Evolutionary conservation across 1,140 invertebrate species (phyloP), one percentile per base, ranked within the genome.

Genomic region (Drosophila miranda): DNA sequence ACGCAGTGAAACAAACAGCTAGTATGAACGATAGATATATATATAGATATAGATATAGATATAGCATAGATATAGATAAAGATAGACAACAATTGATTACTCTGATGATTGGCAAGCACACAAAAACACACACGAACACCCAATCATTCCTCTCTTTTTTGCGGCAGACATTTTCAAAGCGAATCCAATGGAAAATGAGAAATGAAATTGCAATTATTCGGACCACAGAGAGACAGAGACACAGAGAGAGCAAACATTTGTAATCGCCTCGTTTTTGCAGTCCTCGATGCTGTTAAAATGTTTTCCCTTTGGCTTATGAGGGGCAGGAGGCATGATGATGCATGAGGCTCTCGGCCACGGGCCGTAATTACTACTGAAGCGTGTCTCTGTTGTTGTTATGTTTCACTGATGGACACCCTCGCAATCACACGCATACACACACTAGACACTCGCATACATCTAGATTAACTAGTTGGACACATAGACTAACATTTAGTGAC

Each of bases 31-130:
- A 73, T 61, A 38, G 34, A 38, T 38, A 38, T 38, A 13, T 3
- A 3, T 38, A 38, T 13, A 34, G 30, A 13, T 38, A 38, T 13
- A 38, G 11, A 9, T 38, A 13, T 38, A 38, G 34, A 38, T 38
- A 38, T 38, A 38, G 34, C 28, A 30, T 30, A 30, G 28, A 8
- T 30, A 30, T 30, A 69, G 60, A 46, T 44, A 60, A 1, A 16
- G 16, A 16, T 56, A 50, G 64, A 86, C 66, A 81, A 81, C 77
- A 86, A 81, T 78, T 81, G 82, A 87, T 86, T 81, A 75, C 74
- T 86, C 86, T 79, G 57, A 41, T 77, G 72, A 78, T 78, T 86
- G 77, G 45, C 63, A 63, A 62, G 48, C 44, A 53, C 34, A 75
- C 55, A 50, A 34, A 41, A 52, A 56, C 46, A 42, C 23, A 42